Evolutionary conservation across 2,888 invertebrate genomes (phyloP).

Genomic region (Drosophila cyrtoloma): DNA sequence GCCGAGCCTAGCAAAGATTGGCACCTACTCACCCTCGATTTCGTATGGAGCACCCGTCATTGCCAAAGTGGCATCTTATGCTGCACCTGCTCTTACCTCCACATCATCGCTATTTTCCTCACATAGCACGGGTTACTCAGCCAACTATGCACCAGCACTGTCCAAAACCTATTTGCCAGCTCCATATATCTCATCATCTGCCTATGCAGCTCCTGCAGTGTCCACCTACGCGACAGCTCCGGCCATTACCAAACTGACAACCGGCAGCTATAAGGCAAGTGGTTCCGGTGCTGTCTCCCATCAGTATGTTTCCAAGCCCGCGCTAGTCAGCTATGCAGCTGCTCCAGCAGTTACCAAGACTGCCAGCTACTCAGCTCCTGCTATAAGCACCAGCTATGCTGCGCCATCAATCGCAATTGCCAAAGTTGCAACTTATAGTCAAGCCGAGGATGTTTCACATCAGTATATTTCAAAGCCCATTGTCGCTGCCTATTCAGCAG

Average conservation of each 20-base stretch:
- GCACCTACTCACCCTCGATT: slow-evolving; percentile 76
- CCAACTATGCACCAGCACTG: slow-evolving; percentile 71
- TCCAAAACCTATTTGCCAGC: slow-evolving; percentile 71
- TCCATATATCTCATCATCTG: slow-evolving; percentile 58
- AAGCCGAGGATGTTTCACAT: slow-evolving; percentile 59
- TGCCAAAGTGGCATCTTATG: slow-evolving; percentile 61
- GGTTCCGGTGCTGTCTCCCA: slow-evolving; percentile 59
- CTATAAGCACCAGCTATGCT: slow-evolving; percentile 47
- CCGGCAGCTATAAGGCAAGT: slow-evolving; percentile 46
- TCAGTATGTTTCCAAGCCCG: slow-evolving; percentile 77
- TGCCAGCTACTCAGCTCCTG: slow-evolving; percentile 37
- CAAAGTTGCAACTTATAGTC: slow-evolving; percentile 56
- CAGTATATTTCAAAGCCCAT: slow-evolving; percentile 74
- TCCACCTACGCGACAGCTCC: slow-evolving; percentile 41
- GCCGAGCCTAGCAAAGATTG: slow-evolving; percentile 70
- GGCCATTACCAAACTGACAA: slow-evolving; percentile 46
- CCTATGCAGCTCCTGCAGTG: slow-evolving; percentile 55
- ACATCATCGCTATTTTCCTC: slow-evolving; percentile 60
- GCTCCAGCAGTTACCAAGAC: slow-evolving; percentile 50
- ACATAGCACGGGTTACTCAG: slow-evolving; percentile 55
- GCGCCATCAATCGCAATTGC: slow-evolving; percentile 55
- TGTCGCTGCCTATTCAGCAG: slow-evolving; percentile 42
- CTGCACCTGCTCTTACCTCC: slow-evolving; percentile 48
- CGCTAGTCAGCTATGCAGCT: slow-evolving; percentile 34
- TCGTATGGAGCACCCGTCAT: slow-evolving; percentile 64